phyloP scores from a whole-genome alignment of 2,888 invertebrate species.

The Malthinus flaveolus region DNA sequence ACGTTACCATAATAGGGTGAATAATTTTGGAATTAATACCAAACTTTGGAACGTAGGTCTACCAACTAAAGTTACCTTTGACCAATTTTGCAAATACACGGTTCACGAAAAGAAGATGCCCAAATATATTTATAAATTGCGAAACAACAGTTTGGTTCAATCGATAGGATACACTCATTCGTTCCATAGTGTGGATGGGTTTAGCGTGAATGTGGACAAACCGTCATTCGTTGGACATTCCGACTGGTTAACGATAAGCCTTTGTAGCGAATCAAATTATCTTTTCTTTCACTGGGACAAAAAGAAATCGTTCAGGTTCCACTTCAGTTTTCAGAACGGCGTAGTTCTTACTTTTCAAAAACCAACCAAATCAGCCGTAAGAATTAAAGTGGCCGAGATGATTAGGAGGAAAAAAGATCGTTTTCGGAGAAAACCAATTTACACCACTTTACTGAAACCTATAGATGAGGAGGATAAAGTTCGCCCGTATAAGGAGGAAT shows the following conservation, averaged over 20 bases:
- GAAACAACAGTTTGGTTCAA: neutral
- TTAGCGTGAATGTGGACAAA: slow-evolving; percentile 10
- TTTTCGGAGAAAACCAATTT: neutral
- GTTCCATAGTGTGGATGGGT: slow-evolving; percentile 12
- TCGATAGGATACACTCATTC: slow-evolving; percentile 12
- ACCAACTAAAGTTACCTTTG: slow-evolving; percentile 1
- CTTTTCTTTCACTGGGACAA: neutral
- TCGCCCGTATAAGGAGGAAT: too few relatives aligned
- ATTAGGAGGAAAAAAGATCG: neutral
- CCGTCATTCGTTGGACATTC: slow-evolving; percentile 6
- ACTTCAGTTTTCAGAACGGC: neutral
- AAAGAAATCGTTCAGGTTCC: neutral
- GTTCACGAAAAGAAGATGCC: slow-evolving; percentile 4
- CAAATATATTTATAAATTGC: slow-evolving; percentile 6
- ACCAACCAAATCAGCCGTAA: neutral
- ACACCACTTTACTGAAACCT: neutral
- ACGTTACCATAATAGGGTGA: slow-evolving; percentile 10
- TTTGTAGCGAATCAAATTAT: neutral
- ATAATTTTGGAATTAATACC: slow-evolving; percentile 8
- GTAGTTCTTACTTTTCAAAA: neutral
- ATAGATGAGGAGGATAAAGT: too few relatives aligned
- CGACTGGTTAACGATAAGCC: slow-evolving; percentile 3
- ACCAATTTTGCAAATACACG: slow-evolving; percentile 15
- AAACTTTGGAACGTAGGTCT: slow-evolving; percentile 6
- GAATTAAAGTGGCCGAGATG: neutral